Base-by-base conservation (phyloP, 2,888 invertebrate species). In the Troides aeacus region DNA sequence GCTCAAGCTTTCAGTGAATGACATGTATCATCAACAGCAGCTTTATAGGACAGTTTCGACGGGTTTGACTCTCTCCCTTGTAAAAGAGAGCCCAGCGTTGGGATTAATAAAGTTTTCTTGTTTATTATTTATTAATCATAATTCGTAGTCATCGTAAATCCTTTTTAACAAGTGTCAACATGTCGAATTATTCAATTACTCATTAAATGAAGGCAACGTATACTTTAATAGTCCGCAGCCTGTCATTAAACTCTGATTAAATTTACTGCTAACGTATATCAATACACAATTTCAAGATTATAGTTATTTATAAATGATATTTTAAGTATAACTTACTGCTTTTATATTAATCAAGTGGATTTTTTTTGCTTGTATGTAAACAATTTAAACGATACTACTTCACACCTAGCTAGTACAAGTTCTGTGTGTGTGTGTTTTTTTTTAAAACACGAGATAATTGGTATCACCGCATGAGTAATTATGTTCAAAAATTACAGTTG, bases 341-440 rank as follows among this genome's bases (percentile, higher is more conserved):
- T 12, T 46, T 46, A 39, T 24, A 42, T 68, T 60, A n/a, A 65
- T 58, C 57, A 64, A 36, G 53, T 12, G 23, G 24, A 30, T 36
- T 46, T 23, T 21, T 56, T 50, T 62, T n/a, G 62, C 46, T 72
- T 70, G 68, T 74, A 69, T 73, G 70, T 72, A 74, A 75, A 60
- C 46, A 53, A 59, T 69, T 66, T 58, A 66, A 66, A 64, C 62
- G 42, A 30, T 70, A 66, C 64, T 67, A 68, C 18, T 18, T 69
- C 59, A 63, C 66, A 66, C 17, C 60, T 12, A 59, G 36, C 18
- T 46, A 60, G 63, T 63, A 60, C 58, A 66, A 63, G 62, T 62
- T 7, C 17, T 24, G 64, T 57, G 21, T 17, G 56, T 42, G 15
- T 50, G 57, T 56, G 4, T 60, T 66, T 24, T 62, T 5, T 24